Base-by-base conservation (phyloP, 2,888 invertebrate species). In the Troides aeacus region DNA sequence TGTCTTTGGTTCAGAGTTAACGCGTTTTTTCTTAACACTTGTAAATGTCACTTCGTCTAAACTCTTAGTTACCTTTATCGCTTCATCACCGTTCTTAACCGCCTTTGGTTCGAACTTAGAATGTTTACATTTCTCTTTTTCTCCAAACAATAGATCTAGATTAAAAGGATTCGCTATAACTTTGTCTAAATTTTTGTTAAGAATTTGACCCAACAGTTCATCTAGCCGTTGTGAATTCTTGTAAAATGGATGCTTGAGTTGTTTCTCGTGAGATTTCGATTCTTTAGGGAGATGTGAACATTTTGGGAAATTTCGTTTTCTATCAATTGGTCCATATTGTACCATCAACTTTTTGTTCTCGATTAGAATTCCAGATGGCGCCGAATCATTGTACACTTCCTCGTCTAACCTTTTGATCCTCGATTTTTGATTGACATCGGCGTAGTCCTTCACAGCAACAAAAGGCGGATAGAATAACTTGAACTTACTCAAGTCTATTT, bases 211-310 rank as follows among this genome's bases (percentile, higher is more conserved):
- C 1, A 88, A 58, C 0, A 88, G 61, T 18, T 87, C 80, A n/a
- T 89, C 88, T 1, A 89, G 61, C 53, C 80, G 76, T 73, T 88
- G 86, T 0, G 83, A 80, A 50, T 87, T 84, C 70, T 89, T 84
- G 39, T 86, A 86, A 62, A 84, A 89, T 0, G 89, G 88, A 75
- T 89, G 85, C 53, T 86, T 87, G 0, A 85, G 62, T 64, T 85
- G 76, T 50, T 81, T 81, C 62, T 89, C 88, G 36, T 87, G 84
- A 0, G 80, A 75, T 61, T 84, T 84, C 0, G 77, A 75, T 0
- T 85, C 84, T 71, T 83, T 83, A 0, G 84, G 82, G 0, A 71
- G 68, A 57, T 90, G 88, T 0, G 86, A 84, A 17, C 87, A 87
- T 73, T 89, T 89, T 0, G 85, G 79, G 0, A 85, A 77, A 53